A percentile compares a stretch with the other conserved stretches of the same genome.
Conservation (phyloP, 2,888 invertebrate genomes). For the Anoplius nigerrimus region DNA sequence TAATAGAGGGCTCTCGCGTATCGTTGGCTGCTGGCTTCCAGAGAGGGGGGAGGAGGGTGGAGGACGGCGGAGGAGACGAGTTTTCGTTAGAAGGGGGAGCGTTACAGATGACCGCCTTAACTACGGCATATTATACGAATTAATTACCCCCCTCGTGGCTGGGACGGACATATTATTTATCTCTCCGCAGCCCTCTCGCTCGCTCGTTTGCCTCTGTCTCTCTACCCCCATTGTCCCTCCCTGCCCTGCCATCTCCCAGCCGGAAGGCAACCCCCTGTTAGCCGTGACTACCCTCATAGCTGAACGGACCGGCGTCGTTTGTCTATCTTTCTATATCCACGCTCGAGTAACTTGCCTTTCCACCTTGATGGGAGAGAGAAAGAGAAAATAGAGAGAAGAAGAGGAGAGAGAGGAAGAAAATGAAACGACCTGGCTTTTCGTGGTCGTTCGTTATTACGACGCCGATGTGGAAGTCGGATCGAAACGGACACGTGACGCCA, state of each 20-base stretch:
- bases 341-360: slow-evolving; percentile 48
- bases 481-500: no score
- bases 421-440: slow-evolving; percentile 12
- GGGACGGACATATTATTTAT: slow-evolving; percentile 73
- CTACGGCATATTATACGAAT: slow-evolving; percentile 74
- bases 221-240: no score
- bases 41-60: not conserved
- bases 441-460: no score
- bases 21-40: slow-evolving; percentile 11
- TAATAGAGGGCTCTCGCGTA: slow-evolving; percentile 19
- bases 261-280: slow-evolving; percentile 31
- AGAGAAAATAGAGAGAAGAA: slow-evolving; percentile 9
- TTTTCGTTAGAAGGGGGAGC: slow-evolving; percentile 48
- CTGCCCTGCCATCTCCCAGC: slow-evolving; percentile 38
- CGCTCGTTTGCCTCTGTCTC: slow-evolving; percentile 29
- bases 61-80: slow-evolving; percentile 19
- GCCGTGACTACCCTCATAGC: slow-evolving; percentile 54
- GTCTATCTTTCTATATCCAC: slow-evolving; percentile 66
- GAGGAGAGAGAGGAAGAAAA: slow-evolving; percentile 36
- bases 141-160: slow-evolving; percentile 69
- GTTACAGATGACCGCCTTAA: slow-evolving; percentile 73
- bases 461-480: no score
- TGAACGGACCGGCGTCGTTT: slow-evolving; percentile 60
- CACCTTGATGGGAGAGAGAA: no score
- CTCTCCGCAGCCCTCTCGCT: slow-evolving; percentile 52